Conservation (phyloP, 23 tunicate genomes). For the Styela plicata region DNA sequence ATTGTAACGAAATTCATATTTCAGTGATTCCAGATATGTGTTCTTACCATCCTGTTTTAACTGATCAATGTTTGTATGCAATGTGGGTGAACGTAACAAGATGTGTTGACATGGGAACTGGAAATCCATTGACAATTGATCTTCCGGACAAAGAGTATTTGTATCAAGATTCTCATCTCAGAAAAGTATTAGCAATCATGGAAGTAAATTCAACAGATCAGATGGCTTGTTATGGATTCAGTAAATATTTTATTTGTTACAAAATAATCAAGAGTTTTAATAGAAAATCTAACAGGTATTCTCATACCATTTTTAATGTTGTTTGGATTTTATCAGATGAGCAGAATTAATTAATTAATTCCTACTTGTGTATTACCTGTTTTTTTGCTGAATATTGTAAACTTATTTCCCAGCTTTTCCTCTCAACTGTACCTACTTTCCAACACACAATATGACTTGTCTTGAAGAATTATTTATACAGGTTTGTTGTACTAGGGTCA, state of each 20-base stretch:
- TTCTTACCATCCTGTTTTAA: conserved; percentile 1
- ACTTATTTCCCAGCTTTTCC: conserved; percentile 13
- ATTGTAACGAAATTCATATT: neutral
- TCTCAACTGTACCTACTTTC: conserved; percentile 5
- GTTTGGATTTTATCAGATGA: neutral
- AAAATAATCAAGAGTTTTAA: neutral
- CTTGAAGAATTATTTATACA: conserved; percentile 9
- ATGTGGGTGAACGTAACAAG: conserved; percentile 8
- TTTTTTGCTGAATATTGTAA: neutral
- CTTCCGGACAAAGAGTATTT: neutral
- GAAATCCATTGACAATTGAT: neutral
- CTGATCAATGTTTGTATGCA: conserved; percentile 3
- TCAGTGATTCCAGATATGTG: conserved; percentile 6
- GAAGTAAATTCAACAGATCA: conserved; percentile 4
- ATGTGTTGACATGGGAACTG: conserved; percentile 19
- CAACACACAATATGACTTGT: conserved; percentile 16
- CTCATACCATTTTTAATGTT: neutral
- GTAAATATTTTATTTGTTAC: neutral
- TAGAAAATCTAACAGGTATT: too few relatives aligned
- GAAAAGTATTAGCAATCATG: conserved; percentile 5
- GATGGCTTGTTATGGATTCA: conserved; percentile 31
- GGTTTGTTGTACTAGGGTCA: too few relatives aligned
- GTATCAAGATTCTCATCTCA: neutral
- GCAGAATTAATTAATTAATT: too few relatives aligned
- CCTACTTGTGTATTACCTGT: too few relatives aligned